phyloP scores from a whole-genome alignment of 2,113 vertebrate genomes.

The Marcusenius ussheri region DNA sequence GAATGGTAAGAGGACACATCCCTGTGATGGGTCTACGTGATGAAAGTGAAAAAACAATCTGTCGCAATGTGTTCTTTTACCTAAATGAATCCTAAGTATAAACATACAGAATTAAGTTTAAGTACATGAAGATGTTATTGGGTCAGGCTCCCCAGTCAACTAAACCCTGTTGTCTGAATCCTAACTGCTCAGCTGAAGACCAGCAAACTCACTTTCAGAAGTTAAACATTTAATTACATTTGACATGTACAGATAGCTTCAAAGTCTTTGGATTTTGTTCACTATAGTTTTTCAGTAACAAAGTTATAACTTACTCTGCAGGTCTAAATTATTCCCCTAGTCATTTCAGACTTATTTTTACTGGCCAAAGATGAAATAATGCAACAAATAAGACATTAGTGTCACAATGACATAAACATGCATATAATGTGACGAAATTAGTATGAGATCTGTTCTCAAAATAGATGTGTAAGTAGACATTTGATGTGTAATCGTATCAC shows the following conservation, averaged over 20 bases:
- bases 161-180: background rate
- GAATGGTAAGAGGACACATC: background rate
- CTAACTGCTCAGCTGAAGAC: background rate
- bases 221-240: background rate
- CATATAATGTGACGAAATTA: background rate
- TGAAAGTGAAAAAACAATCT: background rate
- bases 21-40: background rate
- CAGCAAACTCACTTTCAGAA: background rate
- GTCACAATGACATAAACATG: background rate
- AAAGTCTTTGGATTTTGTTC: constrained; percentile 5
- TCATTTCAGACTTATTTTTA: background rate
- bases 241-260: background rate
- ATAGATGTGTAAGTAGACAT: background rate
- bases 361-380: background rate
- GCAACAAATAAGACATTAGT: background rate
- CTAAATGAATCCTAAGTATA: constrained; percentile 56
- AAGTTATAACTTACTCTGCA: background rate
- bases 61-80: constrained; percentile 42
- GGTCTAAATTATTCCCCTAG: background rate
- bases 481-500: background rate
- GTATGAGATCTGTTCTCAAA: background rate
- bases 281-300: background rate
- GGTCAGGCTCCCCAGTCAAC: background rate
- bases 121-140: background rate
- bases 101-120: background rate